Percentiles rank a stretch among this genome's conserved stretches.
Conservation (phyloP, 2,888 invertebrate genomes). For the Muschampia staudingeri region DNA sequence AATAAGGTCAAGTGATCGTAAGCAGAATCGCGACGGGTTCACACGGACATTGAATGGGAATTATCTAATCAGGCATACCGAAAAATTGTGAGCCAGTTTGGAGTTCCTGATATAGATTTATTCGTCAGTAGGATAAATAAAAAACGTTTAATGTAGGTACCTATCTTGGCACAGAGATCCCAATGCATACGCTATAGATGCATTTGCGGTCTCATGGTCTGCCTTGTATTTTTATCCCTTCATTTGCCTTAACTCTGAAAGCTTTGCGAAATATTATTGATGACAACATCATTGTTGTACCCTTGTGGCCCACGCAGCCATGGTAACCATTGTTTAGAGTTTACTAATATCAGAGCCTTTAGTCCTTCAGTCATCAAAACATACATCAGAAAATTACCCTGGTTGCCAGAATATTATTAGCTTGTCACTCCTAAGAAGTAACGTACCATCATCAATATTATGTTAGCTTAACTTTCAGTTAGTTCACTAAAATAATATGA, state of each 20-base stretch:
- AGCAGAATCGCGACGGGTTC: slow-evolving; percentile 51
- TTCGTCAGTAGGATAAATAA: slow-evolving; percentile 63
- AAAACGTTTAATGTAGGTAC: slow-evolving; percentile 59
- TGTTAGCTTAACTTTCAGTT: slow-evolving; percentile 45
- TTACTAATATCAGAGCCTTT: slow-evolving; percentile 45
- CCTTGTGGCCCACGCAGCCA: slow-evolving; percentile 65
- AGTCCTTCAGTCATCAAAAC: slow-evolving; percentile 32
- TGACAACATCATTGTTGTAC: slow-evolving; percentile 65
- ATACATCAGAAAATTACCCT: slow-evolving; percentile 41
- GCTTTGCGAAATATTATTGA: slow-evolving; percentile 59
- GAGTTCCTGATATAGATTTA: slow-evolving; percentile 63
- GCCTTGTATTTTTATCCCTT: slow-evolving; percentile 64
- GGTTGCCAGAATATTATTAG: slow-evolving; percentile 52
- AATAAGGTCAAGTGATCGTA: slow-evolving; percentile 13
- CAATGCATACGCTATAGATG: slow-evolving; percentile 59
- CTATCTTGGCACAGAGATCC: slow-evolving; percentile 67
- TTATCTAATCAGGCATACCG: slow-evolving; percentile 37
- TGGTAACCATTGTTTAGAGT: slow-evolving; percentile 62
- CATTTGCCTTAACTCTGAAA: not conserved
- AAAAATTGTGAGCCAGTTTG: slow-evolving; percentile 46
- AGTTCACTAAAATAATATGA: slow-evolving; percentile 53
- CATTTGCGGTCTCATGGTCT: slow-evolving; percentile 68
- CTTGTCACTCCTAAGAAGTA: slow-evolving; percentile 30
- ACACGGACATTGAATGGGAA: slow-evolving; percentile 59
- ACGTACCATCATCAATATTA: slow-evolving; percentile 37